phyloP scores from a whole-genome alignment of 1,140 invertebrate species.

The Stegodyphus mimosarum region DNA sequence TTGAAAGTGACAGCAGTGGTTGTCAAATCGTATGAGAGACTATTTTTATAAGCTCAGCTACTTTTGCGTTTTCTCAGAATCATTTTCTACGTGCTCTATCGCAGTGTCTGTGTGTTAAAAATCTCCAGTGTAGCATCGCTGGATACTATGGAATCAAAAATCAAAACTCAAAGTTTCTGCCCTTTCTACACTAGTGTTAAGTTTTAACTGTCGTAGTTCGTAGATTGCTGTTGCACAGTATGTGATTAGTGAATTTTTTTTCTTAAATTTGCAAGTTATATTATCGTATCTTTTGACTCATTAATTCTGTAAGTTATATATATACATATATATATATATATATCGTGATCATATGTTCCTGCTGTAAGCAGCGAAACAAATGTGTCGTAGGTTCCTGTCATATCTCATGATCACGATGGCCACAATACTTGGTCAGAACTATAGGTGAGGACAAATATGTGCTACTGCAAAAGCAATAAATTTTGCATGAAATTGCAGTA shows the following conservation, averaged over 20 bases:
- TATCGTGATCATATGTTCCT: not conserved
- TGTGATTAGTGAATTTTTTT: slow-evolving; percentile 23
- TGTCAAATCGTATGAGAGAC: slow-evolving; percentile 59
- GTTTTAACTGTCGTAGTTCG: slow-evolving; percentile 50
- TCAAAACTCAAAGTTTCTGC: slow-evolving; percentile 60
- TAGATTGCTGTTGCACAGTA: slow-evolving; percentile 35
- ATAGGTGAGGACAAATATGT: not conserved
- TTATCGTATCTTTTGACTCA: slow-evolving; percentile 11
- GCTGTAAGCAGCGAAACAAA: not conserved
- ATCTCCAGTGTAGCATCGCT: slow-evolving; percentile 27
- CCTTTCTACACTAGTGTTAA: slow-evolving; percentile 60
- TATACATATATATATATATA: not conserved
- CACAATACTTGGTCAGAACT: not conserved
- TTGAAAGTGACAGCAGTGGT: slow-evolving; percentile 55
- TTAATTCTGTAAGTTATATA: not conserved
- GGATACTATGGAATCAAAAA: slow-evolving; percentile 60
- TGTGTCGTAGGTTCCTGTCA: slow-evolving; percentile 27
- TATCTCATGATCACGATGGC: not conserved
- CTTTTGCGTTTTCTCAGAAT: slow-evolving; percentile 60
- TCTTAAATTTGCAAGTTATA: slow-evolving; percentile 26
- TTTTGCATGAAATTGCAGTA: slow-evolving; percentile 12
- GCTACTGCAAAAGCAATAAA: slow-evolving; percentile 19
- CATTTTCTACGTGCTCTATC: slow-evolving; percentile 58
- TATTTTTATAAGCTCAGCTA: slow-evolving; percentile 61
- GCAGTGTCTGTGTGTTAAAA: slow-evolving; percentile 54